Percentiles rank a stretch among this genome's conserved stretches.
Evolutionary conservation across 1,140 invertebrate genomes (phyloP).

Genomic region (Phortica variegata): DNA sequence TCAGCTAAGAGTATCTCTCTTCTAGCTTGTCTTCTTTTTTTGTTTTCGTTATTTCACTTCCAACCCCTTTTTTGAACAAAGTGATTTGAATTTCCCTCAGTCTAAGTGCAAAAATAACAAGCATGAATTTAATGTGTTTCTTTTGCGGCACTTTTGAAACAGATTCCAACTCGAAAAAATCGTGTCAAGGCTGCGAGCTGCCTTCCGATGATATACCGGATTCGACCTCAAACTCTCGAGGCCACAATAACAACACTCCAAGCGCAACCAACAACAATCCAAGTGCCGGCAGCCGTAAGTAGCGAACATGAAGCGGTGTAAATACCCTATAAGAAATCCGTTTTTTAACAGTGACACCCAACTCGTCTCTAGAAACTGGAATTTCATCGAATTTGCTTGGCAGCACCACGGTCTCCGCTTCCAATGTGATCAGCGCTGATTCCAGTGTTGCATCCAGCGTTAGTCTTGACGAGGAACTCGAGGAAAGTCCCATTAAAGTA

Average conservation of each 20-base stretch:
- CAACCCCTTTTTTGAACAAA: conserved; percentile 39
- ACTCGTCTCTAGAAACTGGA: conserved; percentile 52
- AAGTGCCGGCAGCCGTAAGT: conserved; percentile 54
- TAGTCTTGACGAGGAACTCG: conserved; percentile 51
- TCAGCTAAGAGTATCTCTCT: conserved; percentile 23
- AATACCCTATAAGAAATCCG: neutral
- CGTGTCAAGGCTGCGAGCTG: conserved; percentile 86
- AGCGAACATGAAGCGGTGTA: neutral
- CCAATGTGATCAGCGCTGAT: conserved; percentile 55
- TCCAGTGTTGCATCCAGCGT: conserved; percentile 56
- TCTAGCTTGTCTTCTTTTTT: no score
- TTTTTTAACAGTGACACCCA: conserved; percentile 42
- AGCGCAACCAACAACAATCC: conserved; percentile 73
- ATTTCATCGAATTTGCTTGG: conserved; percentile 51
- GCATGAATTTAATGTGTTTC: conserved; percentile 21
- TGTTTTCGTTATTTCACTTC: conserved; percentile 9
- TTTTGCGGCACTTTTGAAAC: conserved; percentile 26
- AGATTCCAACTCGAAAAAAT: conserved; percentile 69
- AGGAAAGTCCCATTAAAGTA: conserved; percentile 49
- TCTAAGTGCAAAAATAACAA: neutral
- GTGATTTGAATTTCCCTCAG: no score
- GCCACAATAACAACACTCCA: conserved; percentile 75
- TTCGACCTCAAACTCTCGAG: conserved; percentile 65
- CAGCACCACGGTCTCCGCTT: conserved; percentile 48
- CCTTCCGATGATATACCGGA: conserved; percentile 72